Conservation (phyloP, 2,888 invertebrate genomes). For the Julus scandinavius region DNA sequence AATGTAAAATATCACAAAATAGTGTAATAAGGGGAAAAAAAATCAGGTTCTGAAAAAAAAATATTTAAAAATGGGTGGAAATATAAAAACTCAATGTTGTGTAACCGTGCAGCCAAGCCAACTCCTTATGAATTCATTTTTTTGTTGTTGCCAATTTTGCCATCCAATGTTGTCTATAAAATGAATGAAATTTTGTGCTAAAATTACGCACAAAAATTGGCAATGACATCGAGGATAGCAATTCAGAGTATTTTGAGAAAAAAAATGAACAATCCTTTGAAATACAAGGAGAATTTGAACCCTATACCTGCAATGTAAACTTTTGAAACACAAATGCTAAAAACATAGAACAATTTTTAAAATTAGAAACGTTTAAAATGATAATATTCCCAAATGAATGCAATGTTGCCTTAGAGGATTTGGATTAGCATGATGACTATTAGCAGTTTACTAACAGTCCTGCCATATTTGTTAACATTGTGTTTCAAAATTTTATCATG, state of each 20-base stretch:
- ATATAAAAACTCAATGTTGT: not conserved
- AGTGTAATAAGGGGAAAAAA: not conserved
- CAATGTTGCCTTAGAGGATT: no score
- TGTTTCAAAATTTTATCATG: not conserved
- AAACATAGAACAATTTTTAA: not conserved
- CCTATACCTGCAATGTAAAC: not conserved
- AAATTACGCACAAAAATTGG: not conserved
- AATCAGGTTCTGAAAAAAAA: slow-evolving; percentile 26
- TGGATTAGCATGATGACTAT: no score
- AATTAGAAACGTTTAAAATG: not conserved
- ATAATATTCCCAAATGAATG: no score
- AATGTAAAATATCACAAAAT: slow-evolving; percentile 46
- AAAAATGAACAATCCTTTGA: not conserved
- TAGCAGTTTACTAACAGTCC: not conserved
- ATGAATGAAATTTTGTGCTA: not conserved
- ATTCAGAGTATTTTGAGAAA: not conserved
- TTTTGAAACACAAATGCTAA: not conserved
- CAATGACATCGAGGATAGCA: not conserved
- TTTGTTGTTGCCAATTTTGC: not conserved
- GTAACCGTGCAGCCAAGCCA: not conserved
- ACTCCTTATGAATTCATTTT: not conserved
- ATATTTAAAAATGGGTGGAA: not conserved
- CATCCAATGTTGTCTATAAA: not conserved
- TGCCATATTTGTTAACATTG: not conserved
- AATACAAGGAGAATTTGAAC: not conserved